These are phyloP conservation scores for Pagrus major DNA, from an alignment of 2,113 vertebrate species.

Conservation along the genomic window DNA sequence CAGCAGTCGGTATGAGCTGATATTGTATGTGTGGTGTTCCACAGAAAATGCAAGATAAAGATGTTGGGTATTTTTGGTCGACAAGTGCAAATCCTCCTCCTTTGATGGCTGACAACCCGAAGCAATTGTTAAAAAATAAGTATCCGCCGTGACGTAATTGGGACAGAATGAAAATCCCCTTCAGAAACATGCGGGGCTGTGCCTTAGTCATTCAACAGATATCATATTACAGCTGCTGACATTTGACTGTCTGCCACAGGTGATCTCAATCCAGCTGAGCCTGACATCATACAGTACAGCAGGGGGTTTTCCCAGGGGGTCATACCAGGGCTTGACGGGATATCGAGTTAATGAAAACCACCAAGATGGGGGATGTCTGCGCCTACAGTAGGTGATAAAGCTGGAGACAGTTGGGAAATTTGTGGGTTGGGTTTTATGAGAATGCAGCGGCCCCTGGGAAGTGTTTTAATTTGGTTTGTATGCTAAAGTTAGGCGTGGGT, in stretches of 20 bases:
- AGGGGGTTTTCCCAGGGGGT: constrained; percentile 47
- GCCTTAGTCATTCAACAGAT: constrained; percentile 4
- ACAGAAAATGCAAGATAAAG: constrained; percentile 19
- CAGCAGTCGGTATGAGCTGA: constrained; percentile 30
- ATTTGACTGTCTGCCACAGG: constrained; percentile 51
- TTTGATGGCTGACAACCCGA: not conserved
- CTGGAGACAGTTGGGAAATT: constrained; percentile 63
- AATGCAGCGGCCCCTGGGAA: constrained; percentile 35
- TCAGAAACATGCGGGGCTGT: not conserved
- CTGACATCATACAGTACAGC: constrained; percentile 40
- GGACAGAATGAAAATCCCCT: not conserved
- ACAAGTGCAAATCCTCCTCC: constrained; percentile 11
- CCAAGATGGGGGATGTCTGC: constrained; percentile 25
- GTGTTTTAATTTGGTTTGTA: constrained; percentile 67
- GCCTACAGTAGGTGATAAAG: constrained; percentile 54
- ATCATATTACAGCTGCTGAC: constrained; percentile 41
- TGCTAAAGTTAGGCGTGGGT: constrained; percentile 56
- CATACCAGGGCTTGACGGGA: constrained; percentile 31
- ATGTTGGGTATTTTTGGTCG: not conserved
- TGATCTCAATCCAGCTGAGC: constrained; percentile 48
- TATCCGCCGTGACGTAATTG: not conserved
- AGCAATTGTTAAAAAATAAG: not conserved
- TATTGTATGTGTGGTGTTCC: constrained; percentile 20
- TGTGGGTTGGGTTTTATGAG: constrained; percentile 62
- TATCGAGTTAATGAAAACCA: constrained; percentile 66